Conservation (phyloP, 2,888 invertebrate species). For the Aphelenchoides bicaudatus region DNA sequence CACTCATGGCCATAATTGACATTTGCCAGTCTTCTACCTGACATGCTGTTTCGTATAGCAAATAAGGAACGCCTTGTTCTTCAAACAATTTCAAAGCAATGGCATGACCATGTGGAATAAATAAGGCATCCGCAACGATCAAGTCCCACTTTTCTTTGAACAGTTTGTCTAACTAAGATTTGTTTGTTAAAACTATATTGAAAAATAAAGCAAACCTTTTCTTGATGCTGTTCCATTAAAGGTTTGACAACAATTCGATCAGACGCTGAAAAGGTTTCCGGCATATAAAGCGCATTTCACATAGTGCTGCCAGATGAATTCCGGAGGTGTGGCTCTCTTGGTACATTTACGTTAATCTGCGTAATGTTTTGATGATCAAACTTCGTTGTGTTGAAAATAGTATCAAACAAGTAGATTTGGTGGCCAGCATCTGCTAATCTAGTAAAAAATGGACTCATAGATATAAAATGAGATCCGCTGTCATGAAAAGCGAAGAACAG, state of each 20-base stretch:
- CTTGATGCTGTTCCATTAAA: neutral
- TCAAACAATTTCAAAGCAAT: constrained; percentile 21
- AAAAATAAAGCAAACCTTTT: neutral
- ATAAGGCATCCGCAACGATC: constrained; percentile 37
- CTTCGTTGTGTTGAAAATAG: neutral
- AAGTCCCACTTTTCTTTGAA: constrained; percentile 36
- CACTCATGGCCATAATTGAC: neutral
- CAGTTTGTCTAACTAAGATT: constrained; percentile 24
- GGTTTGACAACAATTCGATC: neutral
- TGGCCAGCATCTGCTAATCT: constrained; percentile 7
- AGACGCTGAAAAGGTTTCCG: neutral
- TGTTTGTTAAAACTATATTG: neutral
- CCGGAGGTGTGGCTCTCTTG: neutral
- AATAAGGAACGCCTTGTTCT: constrained; percentile 26
- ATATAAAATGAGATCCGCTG: too few relatives aligned
- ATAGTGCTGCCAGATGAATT: too few relatives aligned
- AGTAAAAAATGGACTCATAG: neutral
- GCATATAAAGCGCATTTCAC: neutral
- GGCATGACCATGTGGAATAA: constrained; percentile 34
- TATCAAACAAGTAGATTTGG: neutral
- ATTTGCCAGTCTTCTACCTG: constrained; percentile 1
- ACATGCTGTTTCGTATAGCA: constrained; percentile 9
- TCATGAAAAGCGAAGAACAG: too few relatives aligned
- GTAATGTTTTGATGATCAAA: constrained; percentile 7
- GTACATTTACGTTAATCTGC: neutral